Conservation (phyloP, 2,797 vertebrate genomes). For the Hylomyscus alleni region DNA sequence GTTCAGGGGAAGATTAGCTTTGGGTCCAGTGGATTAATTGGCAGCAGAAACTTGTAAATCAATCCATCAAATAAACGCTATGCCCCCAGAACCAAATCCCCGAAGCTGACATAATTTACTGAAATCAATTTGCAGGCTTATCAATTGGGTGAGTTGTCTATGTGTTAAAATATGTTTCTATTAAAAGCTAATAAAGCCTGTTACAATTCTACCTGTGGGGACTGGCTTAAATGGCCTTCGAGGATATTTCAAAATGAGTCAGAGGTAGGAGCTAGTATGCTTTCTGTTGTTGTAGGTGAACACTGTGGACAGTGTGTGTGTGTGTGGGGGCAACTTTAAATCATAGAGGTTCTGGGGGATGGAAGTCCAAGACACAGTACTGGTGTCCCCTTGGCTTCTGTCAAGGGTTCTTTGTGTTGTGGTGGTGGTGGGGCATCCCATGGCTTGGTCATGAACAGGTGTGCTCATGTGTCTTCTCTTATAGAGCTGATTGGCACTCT, state of each 20-base stretch:
- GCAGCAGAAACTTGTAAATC: background rate
- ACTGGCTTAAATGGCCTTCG: background rate
- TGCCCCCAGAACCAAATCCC: background rate
- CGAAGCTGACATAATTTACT: background rate
- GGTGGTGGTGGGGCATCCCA: background rate
- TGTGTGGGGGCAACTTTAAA: background rate
- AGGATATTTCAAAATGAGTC: background rate
- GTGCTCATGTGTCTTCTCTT: background rate
- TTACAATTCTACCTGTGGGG: background rate
- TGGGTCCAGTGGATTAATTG: too few relatives aligned
- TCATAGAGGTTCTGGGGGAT: background rate
- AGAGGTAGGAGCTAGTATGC: background rate
- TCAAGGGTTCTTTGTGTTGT: background rate
- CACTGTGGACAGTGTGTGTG: too few relatives aligned
- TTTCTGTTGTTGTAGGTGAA: background rate
- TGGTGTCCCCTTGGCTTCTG: background rate
- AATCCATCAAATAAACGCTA: background rate
- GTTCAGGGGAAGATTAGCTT: background rate
- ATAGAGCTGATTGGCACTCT: rapidly evolving
- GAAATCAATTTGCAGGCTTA: constrained; percentile 38
- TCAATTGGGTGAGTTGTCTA: background rate
- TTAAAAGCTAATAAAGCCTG: background rate
- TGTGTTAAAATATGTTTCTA: background rate
- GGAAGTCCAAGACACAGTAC: background rate
- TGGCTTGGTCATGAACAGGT: background rate